Base-by-base conservation (phyloP, 1,140 invertebrate genomes). In the Bilobella aurantiaca region DNA sequence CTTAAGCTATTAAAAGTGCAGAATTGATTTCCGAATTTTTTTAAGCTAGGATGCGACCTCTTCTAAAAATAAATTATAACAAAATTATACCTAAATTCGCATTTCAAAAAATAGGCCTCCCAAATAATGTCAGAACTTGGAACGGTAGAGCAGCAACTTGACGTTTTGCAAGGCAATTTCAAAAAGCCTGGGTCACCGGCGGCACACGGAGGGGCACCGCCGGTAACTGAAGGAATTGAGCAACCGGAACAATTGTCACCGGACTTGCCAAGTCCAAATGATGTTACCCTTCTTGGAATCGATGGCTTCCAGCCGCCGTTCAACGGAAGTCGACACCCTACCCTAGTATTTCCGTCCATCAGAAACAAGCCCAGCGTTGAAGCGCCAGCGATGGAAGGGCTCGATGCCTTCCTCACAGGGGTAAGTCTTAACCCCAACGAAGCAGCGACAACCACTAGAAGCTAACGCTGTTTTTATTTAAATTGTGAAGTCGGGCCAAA, bases 361-460 rank as follows among this genome's bases (percentile, higher is more conserved):
- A 91, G 91, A 76, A 91, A 91, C 75, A 93, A 93, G 74, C 90
- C 90, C 2, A 85, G 86, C 64, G 83, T 86, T 5, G 91, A 91
- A 78, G 87, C 86, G 63, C 89, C 87, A 12, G 61, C 42, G 29
- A 59, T 67, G 58, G 71, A 73, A 47, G 71, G 71, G 27, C 66
- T 68, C 30, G 71, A 73, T 49, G 71, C 71, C 30, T 61, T 73
- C 30, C 59, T 73, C 75, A 82, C 90, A 69, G 91, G 87, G 84
- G 90, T 91, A 81, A 85, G 83, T n/a, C n/a, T n/a, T n/a, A n/a
- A n/a, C n/a, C n/a, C n/a, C n/a, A n/a, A n/a, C n/a, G n/a, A n/a
- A n/a, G n/a, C n/a, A n/a, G n/a, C n/a, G n/a, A n/a, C n/a, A n/a
- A n/a, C n/a, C n/a, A n/a, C n/a, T n/a, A n/a, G n/a, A n/a, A n/a